phyloP scores from a whole-genome alignment of 2,797 vertebrate species.

The Anas georgica region DNA sequence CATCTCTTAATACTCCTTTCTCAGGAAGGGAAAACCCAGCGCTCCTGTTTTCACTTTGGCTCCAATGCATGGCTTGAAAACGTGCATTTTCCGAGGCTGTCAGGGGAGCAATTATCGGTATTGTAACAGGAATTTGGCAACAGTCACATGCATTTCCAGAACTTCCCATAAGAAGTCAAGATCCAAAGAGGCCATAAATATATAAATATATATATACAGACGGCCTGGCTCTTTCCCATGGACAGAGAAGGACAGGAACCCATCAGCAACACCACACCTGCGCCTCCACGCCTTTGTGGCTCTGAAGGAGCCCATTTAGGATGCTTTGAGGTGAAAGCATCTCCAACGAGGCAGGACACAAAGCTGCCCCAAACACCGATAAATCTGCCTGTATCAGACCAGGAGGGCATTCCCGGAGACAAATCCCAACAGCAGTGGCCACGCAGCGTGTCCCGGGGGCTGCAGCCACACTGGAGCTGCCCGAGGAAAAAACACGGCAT shows the following conservation, averaged over 20 bases:
- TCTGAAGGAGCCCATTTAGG: neutral
- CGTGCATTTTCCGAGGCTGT: neutral
- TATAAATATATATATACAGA: neutral
- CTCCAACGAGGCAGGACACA: neutral
- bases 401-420: neutral
- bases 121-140: neutral
- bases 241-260: neutral
- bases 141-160: neutral
- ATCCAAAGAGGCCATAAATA: neutral
- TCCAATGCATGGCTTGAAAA: neutral
- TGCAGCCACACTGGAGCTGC: neutral
- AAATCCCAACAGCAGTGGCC: neutral
- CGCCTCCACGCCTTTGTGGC: neutral
- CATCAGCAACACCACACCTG: rapidly evolving
- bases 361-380: neutral
- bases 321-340: neutral
- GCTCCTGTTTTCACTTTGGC: neutral
- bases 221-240: neutral
- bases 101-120: neutral
- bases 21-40: neutral
- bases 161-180: neutral
- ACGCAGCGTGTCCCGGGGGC: neutral
- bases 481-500: neutral
- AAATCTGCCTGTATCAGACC: neutral
- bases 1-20: neutral